These are phyloP conservation scores for Pyrgus malvae DNA, from an alignment of 2,888 invertebrate species.

Conservation along the genomic window DNA sequence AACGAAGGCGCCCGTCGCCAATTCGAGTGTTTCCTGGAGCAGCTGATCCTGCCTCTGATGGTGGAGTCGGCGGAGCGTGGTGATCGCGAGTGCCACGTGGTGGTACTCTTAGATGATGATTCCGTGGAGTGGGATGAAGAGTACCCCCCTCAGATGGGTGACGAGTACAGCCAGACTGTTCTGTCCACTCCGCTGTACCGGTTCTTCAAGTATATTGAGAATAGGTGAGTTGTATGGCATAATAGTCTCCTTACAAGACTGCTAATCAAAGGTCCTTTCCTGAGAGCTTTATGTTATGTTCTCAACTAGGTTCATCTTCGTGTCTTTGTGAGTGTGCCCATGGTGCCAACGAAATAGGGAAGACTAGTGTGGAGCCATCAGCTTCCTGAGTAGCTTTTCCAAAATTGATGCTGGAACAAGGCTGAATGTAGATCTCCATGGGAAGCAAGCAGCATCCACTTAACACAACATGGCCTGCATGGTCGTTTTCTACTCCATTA, in stretches of 20 bases:
- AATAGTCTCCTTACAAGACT: too few relatives aligned
- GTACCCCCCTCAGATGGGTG: conserved; percentile 99
- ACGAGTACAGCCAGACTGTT: conserved; percentile 98
- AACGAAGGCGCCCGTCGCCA: conserved; percentile 99
- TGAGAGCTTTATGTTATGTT: too few relatives aligned
- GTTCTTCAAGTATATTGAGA: conserved; percentile 99
- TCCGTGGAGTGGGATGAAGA: conserved; percentile 99
- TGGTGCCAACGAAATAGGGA: too few relatives aligned
- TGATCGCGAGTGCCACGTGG: conserved; percentile 98
- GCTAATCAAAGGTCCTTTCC: too few relatives aligned
- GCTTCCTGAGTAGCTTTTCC: background rate
- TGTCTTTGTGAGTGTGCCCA: too few relatives aligned
- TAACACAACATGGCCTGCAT: too few relatives aligned
- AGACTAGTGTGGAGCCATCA: too few relatives aligned
- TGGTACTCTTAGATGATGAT: conserved; percentile 96
- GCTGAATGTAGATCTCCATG: too few relatives aligned
- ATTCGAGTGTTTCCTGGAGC: conserved; percentile 97
- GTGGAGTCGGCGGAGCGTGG: conserved; percentile 96
- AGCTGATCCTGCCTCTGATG: conserved; percentile 97
- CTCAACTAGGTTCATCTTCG: too few relatives aligned
- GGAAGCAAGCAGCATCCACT: too few relatives aligned
- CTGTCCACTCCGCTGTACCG: conserved; percentile 97
- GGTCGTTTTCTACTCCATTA: too few relatives aligned
- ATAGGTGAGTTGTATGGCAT: conserved; percentile 83
- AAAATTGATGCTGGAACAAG: too few relatives aligned